These are phyloP conservation scores for Sialis lutaria DNA, from an alignment of 2,888 invertebrate species.

Conservation along the genomic window DNA sequence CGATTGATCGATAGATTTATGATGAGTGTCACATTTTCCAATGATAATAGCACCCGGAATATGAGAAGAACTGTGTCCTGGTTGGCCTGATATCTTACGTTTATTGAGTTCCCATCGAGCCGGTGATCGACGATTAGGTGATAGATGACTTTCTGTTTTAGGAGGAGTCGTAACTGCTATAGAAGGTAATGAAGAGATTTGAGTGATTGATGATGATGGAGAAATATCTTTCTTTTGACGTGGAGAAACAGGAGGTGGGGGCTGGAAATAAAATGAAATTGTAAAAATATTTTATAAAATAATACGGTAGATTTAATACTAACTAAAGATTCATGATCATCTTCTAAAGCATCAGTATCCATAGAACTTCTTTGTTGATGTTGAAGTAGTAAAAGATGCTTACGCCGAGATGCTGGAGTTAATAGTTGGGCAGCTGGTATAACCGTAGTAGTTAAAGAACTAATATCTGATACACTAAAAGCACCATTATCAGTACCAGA, in stretches of 20 bases:
- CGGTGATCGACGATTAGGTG: slow-evolving; percentile 25
- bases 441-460: slow-evolving; percentile 29
- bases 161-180: slow-evolving; percentile 35
- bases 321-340: slow-evolving; percentile 38
- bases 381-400: slow-evolving; percentile 57
- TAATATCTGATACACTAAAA: slow-evolving; percentile 30
- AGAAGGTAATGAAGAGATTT: slow-evolving; percentile 26
- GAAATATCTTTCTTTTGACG: slow-evolving; percentile 31
- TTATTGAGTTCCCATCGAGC: slow-evolving; percentile 20
- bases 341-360: slow-evolving; percentile 67
- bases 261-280: slow-evolving; percentile 26
- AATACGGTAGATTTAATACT: not conserved
- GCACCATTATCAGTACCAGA: slow-evolving; percentile 47
- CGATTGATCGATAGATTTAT: slow-evolving; percentile 16
- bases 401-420: slow-evolving; percentile 63
- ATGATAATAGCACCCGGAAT: slow-evolving; percentile 10
- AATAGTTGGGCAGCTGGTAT: slow-evolving; percentile 40
- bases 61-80: slow-evolving; percentile 11
- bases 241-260: slow-evolving; percentile 31
- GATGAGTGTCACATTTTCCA: no score
- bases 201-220: slow-evolving; percentile 11
- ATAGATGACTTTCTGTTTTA: slow-evolving; percentile 26
- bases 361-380: slow-evolving; percentile 75
- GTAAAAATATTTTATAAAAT: not conserved
- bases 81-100: slow-evolving; percentile 9